Base-by-base conservation (phyloP, 2,113 vertebrate species). In the Cavia porcellus region DNA sequence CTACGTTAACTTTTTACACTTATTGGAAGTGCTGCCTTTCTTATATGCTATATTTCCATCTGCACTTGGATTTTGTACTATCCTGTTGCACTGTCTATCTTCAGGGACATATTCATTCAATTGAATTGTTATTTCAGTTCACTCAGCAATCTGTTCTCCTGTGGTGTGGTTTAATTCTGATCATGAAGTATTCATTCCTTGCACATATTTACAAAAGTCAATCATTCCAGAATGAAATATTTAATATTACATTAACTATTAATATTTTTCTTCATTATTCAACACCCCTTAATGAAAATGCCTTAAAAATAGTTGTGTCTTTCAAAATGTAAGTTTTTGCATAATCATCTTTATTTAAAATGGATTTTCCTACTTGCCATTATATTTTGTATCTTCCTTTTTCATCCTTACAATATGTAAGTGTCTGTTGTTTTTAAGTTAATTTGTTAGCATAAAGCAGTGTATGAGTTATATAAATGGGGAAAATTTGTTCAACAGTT, bases 201-300 rank as follows among this genome's bases (percentile, higher is more conserved):
- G 28, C 83, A 19, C 35, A 89, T 75, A 68, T 80, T 83, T 95
- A 68, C 55, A 91, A 89, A 85, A 74, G 32, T 62, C 86, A 52
- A 32, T 86, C 62, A 12, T 66, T 50, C 52, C 32, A 70, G 42
- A 50, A 94, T 92, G 87, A 94, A 95, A 96, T 84, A 80, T 82
- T 93, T 92, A 92, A 28, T 30, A 38, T 88, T 25, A 57, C 30
- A 86, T 95, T 91, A 93, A 96, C 91, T 94, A 86, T 79, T 89
- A 92, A 86, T 94, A 14, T 59, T 74, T 90, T 59, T 86, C 55
- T 94, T 91, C 47, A 75, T 93, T 75, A 86, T 79, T 89, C 83
- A 89, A 20, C 22, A 87, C 15, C 13, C 72, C 61, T 82, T 68
- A 89, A 62, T 92, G 50, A 91, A 92, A 81, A 75, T 4, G 3